Evolutionary conservation across 2,797 vertebrate species (phyloP), one percentile per base, ranked within the genome.

Genomic region (Rhinichthys osculus): DNA sequence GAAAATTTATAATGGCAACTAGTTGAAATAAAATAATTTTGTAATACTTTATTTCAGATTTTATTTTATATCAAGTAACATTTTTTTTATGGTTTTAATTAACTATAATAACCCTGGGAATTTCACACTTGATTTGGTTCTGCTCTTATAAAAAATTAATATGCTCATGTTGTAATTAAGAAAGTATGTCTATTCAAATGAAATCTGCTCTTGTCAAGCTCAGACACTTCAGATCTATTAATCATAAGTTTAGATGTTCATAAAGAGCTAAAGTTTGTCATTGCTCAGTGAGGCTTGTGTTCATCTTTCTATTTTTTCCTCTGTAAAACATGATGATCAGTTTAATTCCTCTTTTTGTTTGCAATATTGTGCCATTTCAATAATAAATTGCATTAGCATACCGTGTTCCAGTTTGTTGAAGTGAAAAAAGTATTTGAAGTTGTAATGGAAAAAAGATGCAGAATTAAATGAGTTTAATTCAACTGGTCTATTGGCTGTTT

Each of bases 381-480:
- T 76, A 76, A 35, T 35, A 14, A 23, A 13, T 76, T 76, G 30
- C 73, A 54, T 76, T 47, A 54, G 72, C 44, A 21, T 74, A 19
- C 11, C 13, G 30, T 21, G 72, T 21, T 76, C 73, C 30, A 35
- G 47, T 35, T 21, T 54, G 73, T 23, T 54, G 19, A 54, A 54
- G 30, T 35, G 30, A 33, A 52, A 70, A 47, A 47, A 47, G 16
- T 72, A 44, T 44, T 44, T 44, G 9, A 76, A 35, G n/a, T 35
- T 76, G 30, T 76, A 52, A 54, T 54, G 73, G 47, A 4, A 14
- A 35, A 35, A 35, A 76, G 10, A 76, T 35, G 0, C 52, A 76
- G 47, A 52, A 52, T 74, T 52, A 76, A 35, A 54, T 6, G 11
- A 54, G 47, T 76, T 54, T 76, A 76, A 30, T 76, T 76, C 47